Evolutionary conservation across 2,797 vertebrate genomes (phyloP).

Genomic region (Heliangelus exortis): DNA sequence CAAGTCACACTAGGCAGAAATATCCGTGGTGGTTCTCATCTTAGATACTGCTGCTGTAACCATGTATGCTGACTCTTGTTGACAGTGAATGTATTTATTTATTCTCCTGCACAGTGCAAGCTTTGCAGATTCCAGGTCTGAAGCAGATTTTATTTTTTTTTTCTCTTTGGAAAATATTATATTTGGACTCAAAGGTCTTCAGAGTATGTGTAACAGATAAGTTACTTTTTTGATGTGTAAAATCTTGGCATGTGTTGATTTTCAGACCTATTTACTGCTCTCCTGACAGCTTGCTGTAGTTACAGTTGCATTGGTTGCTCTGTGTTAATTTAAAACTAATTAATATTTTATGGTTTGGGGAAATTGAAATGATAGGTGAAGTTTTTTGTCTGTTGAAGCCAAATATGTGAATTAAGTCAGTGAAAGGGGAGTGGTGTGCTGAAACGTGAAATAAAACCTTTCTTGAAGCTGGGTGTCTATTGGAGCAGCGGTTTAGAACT

Average conservation of each 20-base stretch:
- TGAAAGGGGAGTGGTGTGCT: background rate
- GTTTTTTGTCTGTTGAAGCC: background rate
- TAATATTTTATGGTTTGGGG: background rate
- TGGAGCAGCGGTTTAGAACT: fast-evolving
- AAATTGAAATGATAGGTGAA: background rate
- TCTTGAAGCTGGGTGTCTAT: background rate
- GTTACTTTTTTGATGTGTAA: background rate
- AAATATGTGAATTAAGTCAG: background rate
- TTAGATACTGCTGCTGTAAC: background rate
- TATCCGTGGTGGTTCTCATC: background rate
- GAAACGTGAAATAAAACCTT: background rate
- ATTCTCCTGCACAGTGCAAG: background rate
- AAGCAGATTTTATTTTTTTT: background rate
- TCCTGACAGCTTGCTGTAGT: background rate
- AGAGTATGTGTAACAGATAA: background rate
- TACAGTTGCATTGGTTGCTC: background rate
- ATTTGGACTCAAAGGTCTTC: background rate
- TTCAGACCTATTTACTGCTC: background rate
- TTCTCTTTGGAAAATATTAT: background rate
- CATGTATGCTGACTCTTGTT: background rate
- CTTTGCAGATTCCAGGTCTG: background rate
- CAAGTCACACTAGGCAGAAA: background rate
- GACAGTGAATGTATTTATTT: background rate
- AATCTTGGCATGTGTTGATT: background rate
- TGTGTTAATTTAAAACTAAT: background rate